Evolutionary conservation across 1,140 invertebrate genomes (phyloP).

Genomic region (Drosophila punjabiensis): DNA sequence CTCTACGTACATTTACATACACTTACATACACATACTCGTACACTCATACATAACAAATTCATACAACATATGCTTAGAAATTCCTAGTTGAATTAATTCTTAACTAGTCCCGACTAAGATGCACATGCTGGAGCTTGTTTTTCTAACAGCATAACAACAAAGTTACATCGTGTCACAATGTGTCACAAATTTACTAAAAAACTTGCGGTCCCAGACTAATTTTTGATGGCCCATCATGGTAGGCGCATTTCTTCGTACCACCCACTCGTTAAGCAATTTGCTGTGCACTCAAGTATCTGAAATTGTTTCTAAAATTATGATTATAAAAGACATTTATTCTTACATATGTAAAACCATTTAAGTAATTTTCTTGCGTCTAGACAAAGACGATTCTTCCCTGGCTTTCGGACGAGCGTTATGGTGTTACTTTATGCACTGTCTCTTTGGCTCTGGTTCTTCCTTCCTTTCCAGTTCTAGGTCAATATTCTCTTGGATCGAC

Average conservation of each 20-base stretch:
- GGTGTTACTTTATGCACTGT: background rate
- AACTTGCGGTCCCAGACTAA: background rate
- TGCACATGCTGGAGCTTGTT: conserved; percentile 51
- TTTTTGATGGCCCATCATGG: background rate
- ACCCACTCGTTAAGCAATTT: conserved; percentile 60
- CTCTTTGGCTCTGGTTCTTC: no score
- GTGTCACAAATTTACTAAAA: conserved; percentile 47
- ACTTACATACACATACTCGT: conserved; percentile 44
- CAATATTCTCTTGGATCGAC: no score
- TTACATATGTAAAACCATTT: conserved; percentile 63
- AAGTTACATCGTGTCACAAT: conserved; percentile 56
- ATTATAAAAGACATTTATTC: conserved; percentile 63
- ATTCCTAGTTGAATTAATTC: conserved; percentile 80
- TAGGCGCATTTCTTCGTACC: conserved; percentile 2
- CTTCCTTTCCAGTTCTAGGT: no score
- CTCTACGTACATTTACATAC: conserved; percentile 62
- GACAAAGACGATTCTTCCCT: no score
- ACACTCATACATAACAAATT: conserved; percentile 31
- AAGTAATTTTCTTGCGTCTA: no score
- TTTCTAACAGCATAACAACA: conserved; percentile 41
- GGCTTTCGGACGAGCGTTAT: no score
- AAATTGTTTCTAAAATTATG: conserved; percentile 31
- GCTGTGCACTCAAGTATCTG: conserved; percentile 52
- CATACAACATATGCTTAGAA: conserved; percentile 59
- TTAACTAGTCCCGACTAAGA: conserved; percentile 77